Evolutionary conservation across 2,888 invertebrate species (phyloP).

Genomic region (Meliscaeva auricollis): DNA sequence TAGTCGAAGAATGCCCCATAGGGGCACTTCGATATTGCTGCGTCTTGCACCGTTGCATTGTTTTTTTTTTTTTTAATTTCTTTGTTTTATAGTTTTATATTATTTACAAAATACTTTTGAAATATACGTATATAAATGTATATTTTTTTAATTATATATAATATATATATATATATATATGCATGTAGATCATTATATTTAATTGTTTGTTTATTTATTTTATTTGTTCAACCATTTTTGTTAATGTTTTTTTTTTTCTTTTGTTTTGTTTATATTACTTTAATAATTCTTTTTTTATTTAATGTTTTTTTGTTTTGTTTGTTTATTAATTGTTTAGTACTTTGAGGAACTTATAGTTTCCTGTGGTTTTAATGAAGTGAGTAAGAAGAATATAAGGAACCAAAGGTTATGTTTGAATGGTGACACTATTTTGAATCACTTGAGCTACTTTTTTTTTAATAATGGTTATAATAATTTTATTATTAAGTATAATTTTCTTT

Average conservation of each 20-base stretch:
- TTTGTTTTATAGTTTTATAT: constrained; percentile 15
- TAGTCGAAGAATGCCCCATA: constrained; percentile 68
- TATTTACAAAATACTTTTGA: constrained; percentile 70
- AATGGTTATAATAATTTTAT: constrained; percentile 52
- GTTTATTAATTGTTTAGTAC: constrained; percentile 65
- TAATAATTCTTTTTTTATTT: constrained; percentile 15
- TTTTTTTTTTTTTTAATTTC: constrained; percentile 16
- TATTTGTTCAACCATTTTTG: constrained; percentile 78
- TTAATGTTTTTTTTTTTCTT: constrained; percentile 71
- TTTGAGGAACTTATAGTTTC: constrained; percentile 76
- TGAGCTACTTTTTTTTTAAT: constrained; percentile 66
- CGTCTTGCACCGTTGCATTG: constrained; percentile 67
- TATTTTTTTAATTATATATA: constrained; percentile 66
- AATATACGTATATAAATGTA: constrained; percentile 66
- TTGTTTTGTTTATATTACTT: constrained; percentile 25
- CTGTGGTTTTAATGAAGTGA: constrained; percentile 71
- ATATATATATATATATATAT: constrained; percentile 58
- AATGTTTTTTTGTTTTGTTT: constrained; percentile 60
- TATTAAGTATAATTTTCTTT: constrained; percentile 63
- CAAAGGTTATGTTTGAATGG: constrained; percentile 63
- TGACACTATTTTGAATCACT: constrained; percentile 68
- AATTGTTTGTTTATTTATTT: constrained; percentile 61
- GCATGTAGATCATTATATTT: constrained; percentile 57
- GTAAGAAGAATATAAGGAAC: constrained; percentile 73
- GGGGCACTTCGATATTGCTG: constrained; percentile 70